Evolutionary conservation across 2,888 invertebrate species (phyloP).

Genomic region (Masnerella sp.): DNA sequence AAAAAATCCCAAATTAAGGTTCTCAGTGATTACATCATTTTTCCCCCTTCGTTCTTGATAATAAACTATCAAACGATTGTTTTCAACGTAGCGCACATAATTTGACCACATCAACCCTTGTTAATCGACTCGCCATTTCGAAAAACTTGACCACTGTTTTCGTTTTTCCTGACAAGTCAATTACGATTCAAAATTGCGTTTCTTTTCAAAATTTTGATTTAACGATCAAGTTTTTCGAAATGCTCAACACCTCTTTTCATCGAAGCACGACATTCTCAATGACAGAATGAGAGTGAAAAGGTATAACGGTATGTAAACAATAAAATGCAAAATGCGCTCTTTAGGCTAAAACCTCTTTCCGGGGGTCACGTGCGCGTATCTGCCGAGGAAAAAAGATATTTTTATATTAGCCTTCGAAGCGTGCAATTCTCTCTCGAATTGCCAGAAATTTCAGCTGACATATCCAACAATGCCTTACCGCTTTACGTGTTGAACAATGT

Average conservation of each 20-base stretch:
- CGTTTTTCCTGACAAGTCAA: background rate
- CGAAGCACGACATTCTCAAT: conserved; percentile 47
- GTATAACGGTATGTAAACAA: conserved; percentile 60
- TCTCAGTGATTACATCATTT: too few relatives aligned
- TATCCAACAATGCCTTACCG: conserved; percentile 78
- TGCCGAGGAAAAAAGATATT: conserved; percentile 71
- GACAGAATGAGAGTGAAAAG: conserved; percentile 32
- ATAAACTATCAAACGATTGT: too few relatives aligned
- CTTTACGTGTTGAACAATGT: conserved; percentile 72
- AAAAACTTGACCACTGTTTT: background rate
- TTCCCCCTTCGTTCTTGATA: too few relatives aligned
- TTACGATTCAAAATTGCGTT: background rate
- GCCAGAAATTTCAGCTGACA: conserved; percentile 75
- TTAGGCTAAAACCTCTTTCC: conserved; percentile 61
- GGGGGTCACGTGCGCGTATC: conserved; percentile 62
- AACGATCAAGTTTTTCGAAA: conserved; percentile 4
- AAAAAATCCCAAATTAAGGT: too few relatives aligned
- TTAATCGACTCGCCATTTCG: too few relatives aligned
- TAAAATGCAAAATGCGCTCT: conserved; percentile 60
- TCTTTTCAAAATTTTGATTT: background rate
- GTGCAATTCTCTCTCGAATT: conserved; percentile 68
- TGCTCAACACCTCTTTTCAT: conserved; percentile 25
- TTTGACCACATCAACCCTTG: background rate
- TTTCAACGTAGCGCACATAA: too few relatives aligned
- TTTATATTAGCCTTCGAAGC: conserved; percentile 74